Conservation (phyloP, 2,113 vertebrate species). For the Hystrix brachyura region DNA sequence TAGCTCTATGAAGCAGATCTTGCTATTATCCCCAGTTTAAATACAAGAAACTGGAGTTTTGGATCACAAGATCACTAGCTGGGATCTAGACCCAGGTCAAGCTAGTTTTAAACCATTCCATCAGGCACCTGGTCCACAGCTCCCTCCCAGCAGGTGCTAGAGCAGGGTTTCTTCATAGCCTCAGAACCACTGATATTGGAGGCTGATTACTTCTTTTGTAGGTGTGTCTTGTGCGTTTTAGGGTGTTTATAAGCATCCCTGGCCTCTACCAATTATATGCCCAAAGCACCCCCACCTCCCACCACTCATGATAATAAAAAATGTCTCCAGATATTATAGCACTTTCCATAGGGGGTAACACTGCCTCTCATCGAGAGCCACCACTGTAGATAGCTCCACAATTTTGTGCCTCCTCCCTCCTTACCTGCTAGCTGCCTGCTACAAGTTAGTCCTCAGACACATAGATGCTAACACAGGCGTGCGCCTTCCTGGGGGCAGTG, state of each 20-base stretch:
- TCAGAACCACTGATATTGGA: not conserved
- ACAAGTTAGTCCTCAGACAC: not conserved
- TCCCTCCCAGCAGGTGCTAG: not conserved
- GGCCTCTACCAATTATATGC: not conserved
- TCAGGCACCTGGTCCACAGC: not conserved
- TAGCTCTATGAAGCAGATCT: not conserved
- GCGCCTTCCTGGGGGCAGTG: too few species aligned
- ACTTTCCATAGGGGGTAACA: not conserved
- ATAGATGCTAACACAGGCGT: not conserved
- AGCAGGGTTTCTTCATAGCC: not conserved
- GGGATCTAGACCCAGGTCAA: not conserved
- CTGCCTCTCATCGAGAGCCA: not conserved
- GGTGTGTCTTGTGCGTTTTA: not conserved
- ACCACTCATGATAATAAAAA: not conserved
- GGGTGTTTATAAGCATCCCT: not conserved
- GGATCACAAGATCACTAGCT: not conserved
- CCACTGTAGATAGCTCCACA: not conserved
- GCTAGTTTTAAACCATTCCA: not conserved
- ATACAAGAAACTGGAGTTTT: not conserved
- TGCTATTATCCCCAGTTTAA: not conserved
- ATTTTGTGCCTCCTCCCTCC: not conserved
- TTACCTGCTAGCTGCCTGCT: accelerated
- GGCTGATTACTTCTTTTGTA: not conserved
- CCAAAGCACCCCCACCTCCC: not conserved
- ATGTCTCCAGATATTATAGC: not conserved